Evolutionary conservation across 2,113 vertebrate genomes (phyloP).

Genomic region (Eurystomus gularis): DNA sequence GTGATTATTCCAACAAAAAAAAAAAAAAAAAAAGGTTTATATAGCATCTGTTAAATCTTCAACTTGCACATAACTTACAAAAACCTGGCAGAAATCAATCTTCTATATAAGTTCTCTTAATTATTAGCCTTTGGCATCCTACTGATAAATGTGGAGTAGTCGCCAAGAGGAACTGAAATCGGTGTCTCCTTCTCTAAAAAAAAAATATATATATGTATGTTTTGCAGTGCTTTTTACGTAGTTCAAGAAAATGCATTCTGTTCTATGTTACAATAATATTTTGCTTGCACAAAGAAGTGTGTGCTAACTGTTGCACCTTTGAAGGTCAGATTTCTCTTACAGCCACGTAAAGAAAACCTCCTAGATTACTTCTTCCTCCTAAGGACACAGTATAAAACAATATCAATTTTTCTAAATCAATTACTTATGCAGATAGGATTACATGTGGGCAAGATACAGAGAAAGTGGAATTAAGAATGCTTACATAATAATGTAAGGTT

Average conservation of each 20-base stretch:
- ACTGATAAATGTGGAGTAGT: neutral
- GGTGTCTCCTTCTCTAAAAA: neutral
- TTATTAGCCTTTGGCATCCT: neutral
- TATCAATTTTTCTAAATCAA: neutral
- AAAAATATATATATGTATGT: too few relatives aligned
- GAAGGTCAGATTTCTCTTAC: neutral
- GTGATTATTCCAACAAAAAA: neutral
- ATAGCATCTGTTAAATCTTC: neutral
- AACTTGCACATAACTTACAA: neutral
- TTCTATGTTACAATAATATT: neutral
- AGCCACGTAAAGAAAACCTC: neutral
- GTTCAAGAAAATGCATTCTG: neutral
- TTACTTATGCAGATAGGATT: neutral
- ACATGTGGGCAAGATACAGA: neutral
- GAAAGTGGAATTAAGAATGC: neutral
- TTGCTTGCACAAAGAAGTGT: neutral
- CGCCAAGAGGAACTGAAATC: neutral
- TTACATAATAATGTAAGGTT: too few relatives aligned
- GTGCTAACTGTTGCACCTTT: neutral
- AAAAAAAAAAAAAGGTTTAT: neutral
- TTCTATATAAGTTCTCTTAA: neutral
- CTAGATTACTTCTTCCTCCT: rapidly evolving
- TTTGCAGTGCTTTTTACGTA: neutral
- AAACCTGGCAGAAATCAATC: neutral
- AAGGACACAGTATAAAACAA: neutral